Evolutionary conservation across 2,113 vertebrate genomes (phyloP).

Genomic region (Lichenostomus cassidix): DNA sequence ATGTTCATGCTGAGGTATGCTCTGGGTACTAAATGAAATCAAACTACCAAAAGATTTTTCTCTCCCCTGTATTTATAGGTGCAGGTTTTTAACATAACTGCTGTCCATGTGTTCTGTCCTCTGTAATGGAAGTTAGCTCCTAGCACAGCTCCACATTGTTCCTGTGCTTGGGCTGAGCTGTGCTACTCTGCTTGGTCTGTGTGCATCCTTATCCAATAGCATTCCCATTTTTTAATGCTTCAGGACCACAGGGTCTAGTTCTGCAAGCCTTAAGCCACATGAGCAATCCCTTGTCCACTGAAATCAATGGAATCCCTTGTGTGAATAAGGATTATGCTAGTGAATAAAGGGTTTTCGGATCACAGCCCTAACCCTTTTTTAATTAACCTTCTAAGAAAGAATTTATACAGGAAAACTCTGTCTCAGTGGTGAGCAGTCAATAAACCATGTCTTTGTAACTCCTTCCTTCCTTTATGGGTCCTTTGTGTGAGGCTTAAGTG

Average conservation of each 20-base stretch:
- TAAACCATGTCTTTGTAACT: constrained; percentile 54
- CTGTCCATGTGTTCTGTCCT: neutral
- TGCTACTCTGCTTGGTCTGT: neutral
- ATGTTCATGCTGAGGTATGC: fast-evolving
- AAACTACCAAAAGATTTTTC: neutral
- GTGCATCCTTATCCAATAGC: neutral
- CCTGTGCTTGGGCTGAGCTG: neutral
- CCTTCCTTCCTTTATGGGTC: constrained; percentile 23
- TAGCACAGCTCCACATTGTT: neutral
- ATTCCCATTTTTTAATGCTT: neutral
- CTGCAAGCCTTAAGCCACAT: neutral
- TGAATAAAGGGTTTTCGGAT: constrained; percentile 18
- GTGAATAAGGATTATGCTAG: neutral
- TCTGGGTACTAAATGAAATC: neutral
- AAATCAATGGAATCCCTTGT: constrained; percentile 23
- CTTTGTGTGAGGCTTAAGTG: constrained; percentile 48
- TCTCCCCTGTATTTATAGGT: neutral
- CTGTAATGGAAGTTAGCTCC: neutral
- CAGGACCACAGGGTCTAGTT: neutral
- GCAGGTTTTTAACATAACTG: neutral
- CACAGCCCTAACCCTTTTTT: constrained; percentile 5
- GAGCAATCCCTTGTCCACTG: neutral
- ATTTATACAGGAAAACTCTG: constrained; percentile 29
- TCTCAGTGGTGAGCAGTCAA: constrained; percentile 25
- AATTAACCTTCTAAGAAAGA: constrained; percentile 42